Conservation (phyloP, 2,888 invertebrate species). For the Linyphia triangularis region DNA sequence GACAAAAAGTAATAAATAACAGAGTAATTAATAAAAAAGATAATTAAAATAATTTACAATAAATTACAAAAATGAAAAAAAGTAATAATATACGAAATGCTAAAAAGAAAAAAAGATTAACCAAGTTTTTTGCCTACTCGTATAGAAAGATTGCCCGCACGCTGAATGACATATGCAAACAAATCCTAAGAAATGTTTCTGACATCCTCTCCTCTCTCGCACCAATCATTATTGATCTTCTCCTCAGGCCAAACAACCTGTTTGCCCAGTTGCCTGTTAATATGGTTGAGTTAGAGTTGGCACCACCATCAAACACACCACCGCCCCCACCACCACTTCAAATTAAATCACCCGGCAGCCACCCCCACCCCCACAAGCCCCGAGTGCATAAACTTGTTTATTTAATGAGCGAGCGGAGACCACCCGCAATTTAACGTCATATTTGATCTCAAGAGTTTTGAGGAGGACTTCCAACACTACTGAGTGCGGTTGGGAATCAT, state of each 20-base stretch:
- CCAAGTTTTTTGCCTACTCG: no score
- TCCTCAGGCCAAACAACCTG: slow-evolving; percentile 24
- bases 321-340: slow-evolving; percentile 5
- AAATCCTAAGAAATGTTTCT: neutral
- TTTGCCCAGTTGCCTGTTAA: slow-evolving; percentile 37
- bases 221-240: slow-evolving; percentile 25
- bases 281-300: slow-evolving; percentile 24
- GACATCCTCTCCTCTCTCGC: neutral
- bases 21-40: no score
- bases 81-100: neutral
- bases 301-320: slow-evolving; percentile 13
- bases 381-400: slow-evolving; percentile 34
- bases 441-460: slow-evolving; percentile 53
- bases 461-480: neutral
- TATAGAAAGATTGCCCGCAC: neutral
- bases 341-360: slow-evolving; percentile 54
- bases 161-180: neutral
- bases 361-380: neutral
- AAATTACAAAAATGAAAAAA: neutral
- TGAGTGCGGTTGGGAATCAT: slow-evolving; percentile 30
- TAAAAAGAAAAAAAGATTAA: no score
- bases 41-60: neutral
- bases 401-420: slow-evolving; percentile 32
- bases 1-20: no score
- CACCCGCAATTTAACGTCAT: slow-evolving; percentile 46